Conservation (phyloP, 2,113 vertebrate species). For the Odontesthes bonariensis region DNA sequence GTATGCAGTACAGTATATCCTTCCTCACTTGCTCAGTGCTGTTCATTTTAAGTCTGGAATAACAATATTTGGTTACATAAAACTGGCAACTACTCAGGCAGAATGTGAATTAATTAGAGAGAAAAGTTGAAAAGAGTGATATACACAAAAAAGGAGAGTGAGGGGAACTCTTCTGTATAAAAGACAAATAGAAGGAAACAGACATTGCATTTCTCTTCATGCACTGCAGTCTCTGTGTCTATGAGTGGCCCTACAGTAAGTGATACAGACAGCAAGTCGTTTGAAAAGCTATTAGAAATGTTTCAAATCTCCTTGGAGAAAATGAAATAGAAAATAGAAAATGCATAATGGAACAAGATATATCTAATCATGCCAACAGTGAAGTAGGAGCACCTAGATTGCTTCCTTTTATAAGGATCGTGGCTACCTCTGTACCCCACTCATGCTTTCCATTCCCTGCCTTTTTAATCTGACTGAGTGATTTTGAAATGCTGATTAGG, state of each 20-base stretch:
- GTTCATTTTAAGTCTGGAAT: conserved; percentile 17
- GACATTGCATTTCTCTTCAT: conserved; percentile 44
- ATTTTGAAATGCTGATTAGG: conserved; percentile 78
- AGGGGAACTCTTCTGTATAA: conserved; percentile 10
- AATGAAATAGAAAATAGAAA: conserved; percentile 69
- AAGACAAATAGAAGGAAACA: conserved; percentile 38
- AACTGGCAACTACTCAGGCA: neutral
- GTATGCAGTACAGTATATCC: neutral
- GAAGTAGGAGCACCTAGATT: conserved; percentile 53
- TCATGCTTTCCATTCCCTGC: conserved; percentile 38
- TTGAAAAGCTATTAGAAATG: conserved; percentile 80
- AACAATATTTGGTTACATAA: neutral
- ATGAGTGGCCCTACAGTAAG: conserved; percentile 59
- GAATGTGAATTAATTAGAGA: conserved; percentile 16
- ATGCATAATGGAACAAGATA: conserved; percentile 74
- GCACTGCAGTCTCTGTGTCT: conserved; percentile 32
- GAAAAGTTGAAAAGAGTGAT: conserved; percentile 18
- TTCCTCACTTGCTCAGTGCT: conserved; percentile 1
- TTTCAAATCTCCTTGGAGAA: conserved; percentile 77
- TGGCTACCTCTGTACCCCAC: conserved; percentile 31
- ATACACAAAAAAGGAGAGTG: neutral
- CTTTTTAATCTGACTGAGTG: conserved; percentile 85
- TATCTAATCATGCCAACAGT: conserved; percentile 74
- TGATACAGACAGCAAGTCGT: conserved; percentile 65
- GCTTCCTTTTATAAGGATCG: conserved; percentile 40